Evolutionary conservation across 2,797 vertebrate genomes (phyloP).

Genomic region (Percopsis omiscomaycus): DNA sequence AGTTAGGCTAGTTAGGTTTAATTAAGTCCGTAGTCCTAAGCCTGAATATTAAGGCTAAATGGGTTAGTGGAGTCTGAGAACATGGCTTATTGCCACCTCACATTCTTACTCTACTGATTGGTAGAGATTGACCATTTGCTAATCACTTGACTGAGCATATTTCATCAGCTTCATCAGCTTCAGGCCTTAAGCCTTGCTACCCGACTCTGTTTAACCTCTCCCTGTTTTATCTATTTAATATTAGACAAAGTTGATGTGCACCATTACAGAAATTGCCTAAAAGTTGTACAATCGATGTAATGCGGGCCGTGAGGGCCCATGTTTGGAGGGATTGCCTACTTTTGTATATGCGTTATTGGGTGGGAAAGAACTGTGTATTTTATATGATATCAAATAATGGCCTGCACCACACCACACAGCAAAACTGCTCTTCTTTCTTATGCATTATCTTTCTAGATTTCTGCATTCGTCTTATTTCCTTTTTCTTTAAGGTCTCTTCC

Average conservation of each 20-base stretch:
- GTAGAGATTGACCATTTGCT: too few species aligned
- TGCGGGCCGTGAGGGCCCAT: slow-evolving; percentile 48
- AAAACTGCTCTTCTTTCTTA: slow-evolving; percentile 22
- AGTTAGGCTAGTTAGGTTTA: slow-evolving; percentile 33
- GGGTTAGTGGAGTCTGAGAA: slow-evolving; percentile 23
- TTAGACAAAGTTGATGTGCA: slow-evolving; percentile 43
- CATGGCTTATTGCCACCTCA: slow-evolving; percentile 28
- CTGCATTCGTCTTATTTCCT: slow-evolving; percentile 36
- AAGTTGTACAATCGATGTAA: slow-evolving; percentile 54
- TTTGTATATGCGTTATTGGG: slow-evolving; percentile 57
- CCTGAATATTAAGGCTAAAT: slow-evolving; percentile 36
- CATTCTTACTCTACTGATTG: slow-evolving; percentile 20
- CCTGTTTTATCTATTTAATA: slow-evolving; percentile 35
- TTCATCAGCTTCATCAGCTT: slow-evolving; percentile 19
- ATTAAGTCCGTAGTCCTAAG: slow-evolving; percentile 39
- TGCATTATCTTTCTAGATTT: slow-evolving; percentile 32
- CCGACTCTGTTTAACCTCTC: slow-evolving; percentile 18
- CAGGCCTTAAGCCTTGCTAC: slow-evolving; percentile 3
- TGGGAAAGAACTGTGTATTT: slow-evolving; percentile 29
- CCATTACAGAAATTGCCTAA: slow-evolving; percentile 46
- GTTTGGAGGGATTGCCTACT: slow-evolving; percentile 54
- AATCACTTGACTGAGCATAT: too few species aligned
- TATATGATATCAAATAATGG: slow-evolving; percentile 43
- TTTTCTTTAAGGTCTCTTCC: slow-evolving; percentile 6
- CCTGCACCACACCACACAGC: slow-evolving; percentile 32